phyloP scores from a whole-genome alignment of 1,140 invertebrate species.

The Trialeurodes vaporariorum region DNA sequence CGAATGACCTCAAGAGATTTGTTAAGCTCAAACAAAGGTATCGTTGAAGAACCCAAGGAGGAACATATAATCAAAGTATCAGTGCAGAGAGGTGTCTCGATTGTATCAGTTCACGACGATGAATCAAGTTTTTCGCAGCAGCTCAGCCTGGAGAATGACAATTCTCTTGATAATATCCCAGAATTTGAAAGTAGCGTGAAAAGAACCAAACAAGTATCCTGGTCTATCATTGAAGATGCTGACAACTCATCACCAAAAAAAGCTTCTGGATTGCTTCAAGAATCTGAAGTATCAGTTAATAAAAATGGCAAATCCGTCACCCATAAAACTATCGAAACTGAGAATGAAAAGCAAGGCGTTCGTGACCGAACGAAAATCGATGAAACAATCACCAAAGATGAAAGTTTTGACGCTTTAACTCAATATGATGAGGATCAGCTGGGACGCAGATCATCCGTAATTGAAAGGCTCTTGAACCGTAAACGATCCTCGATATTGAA shows the following conservation, averaged over 20 bases:
- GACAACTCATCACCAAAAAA: background rate
- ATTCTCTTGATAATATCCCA: background rate
- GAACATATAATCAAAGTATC: conserved; percentile 28
- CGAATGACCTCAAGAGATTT: conserved; percentile 5
- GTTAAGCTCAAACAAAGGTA: conserved; percentile 24
- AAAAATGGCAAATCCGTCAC: too few species aligned
- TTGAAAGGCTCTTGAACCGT: background rate
- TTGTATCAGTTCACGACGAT: conserved; percentile 50
- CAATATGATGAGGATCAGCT: too few species aligned
- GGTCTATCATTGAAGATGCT: background rate
- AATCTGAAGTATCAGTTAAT: too few species aligned
- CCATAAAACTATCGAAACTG: too few species aligned
- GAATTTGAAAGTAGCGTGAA: background rate
- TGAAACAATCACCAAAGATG: too few species aligned
- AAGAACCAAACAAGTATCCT: background rate
- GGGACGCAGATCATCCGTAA: background rate
- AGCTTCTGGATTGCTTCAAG: too few species aligned
- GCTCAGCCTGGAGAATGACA: conserved; percentile 23
- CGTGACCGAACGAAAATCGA: too few species aligned
- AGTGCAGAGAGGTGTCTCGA: conserved; percentile 44
- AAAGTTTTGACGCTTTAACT: too few species aligned
- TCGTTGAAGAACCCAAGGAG: conserved; percentile 39
- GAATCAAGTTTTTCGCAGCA: conserved; percentile 34
- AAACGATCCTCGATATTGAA: background rate
- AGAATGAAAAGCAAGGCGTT: too few species aligned